Evolutionary conservation across 1,140 invertebrate species (phyloP).

Genomic region (Heliothis virescens): DNA sequence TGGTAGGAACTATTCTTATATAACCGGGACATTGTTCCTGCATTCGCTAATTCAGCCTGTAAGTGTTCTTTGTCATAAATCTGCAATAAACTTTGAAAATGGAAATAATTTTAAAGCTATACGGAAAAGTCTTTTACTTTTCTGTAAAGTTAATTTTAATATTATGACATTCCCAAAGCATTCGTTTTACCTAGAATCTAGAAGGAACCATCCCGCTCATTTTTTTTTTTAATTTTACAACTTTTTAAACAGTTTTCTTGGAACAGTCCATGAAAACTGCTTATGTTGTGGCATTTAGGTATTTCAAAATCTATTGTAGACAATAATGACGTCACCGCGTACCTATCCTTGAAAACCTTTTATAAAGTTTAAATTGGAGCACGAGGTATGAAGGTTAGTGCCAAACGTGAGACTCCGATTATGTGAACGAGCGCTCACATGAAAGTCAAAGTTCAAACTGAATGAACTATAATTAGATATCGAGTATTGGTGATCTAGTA

Average conservation of each 20-base stretch:
- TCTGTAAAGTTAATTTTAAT: no score
- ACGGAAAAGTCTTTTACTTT: no score
- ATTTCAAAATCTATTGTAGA: not conserved
- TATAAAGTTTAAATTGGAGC: constrained; percentile 24
- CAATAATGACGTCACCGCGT: not conserved
- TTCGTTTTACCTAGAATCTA: no score
- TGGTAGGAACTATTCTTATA: not conserved
- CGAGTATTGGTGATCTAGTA: no score
- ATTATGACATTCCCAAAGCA: no score
- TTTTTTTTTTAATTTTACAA: no score
- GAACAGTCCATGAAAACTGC: not conserved
- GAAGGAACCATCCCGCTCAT: no score
- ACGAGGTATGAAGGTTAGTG: constrained; percentile 5
- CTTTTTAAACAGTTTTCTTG: not conserved
- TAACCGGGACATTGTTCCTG: constrained; percentile 1
- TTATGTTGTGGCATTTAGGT: not conserved
- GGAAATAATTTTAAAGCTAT: no score
- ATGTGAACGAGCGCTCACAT: constrained; percentile 6
- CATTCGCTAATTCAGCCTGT: not conserved
- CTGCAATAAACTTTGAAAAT: no score
- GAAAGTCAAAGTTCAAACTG: constrained; percentile 17
- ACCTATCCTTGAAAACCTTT: constrained; percentile 8
- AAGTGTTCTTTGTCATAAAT: not conserved
- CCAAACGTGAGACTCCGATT: constrained; percentile 19
- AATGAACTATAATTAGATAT: not conserved